Conservation (phyloP, 2,888 invertebrate genomes). For the Prostheceraeus crozeri region DNA sequence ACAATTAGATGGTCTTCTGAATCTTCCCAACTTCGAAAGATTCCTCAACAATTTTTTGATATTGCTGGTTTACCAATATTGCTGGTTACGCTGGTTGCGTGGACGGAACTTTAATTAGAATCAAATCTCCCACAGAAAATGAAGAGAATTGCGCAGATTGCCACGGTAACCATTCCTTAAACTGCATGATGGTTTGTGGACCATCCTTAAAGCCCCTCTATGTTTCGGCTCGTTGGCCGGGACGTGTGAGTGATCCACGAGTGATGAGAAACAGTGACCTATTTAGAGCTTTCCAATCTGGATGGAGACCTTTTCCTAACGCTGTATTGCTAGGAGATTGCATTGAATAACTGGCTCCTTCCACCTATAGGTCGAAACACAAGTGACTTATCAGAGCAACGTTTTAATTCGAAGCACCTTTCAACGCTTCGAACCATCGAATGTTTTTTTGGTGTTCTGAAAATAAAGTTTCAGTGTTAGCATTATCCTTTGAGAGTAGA, state of each 20-base stretch:
- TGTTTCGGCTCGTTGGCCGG: slow-evolving; percentile 23
- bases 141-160: slow-evolving; percentile 29
- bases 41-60: slow-evolving; percentile 24
- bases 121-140: slow-evolving; percentile 19
- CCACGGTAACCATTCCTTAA: slow-evolving; percentile 28
- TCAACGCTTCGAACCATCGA: too few species aligned
- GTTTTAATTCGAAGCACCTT: too few species aligned
- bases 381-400: too few species aligned
- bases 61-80: slow-evolving; percentile 24
- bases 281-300: slow-evolving; percentile 11
- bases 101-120: slow-evolving; percentile 26
- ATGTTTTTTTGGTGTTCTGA: too few species aligned
- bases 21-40: not conserved
- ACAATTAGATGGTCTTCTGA: not conserved
- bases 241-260: slow-evolving; percentile 16
- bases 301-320: slow-evolving; percentile 32
- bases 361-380: too few species aligned
- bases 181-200: slow-evolving; percentile 27
- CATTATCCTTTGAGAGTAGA: too few species aligned
- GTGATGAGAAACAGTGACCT: slow-evolving; percentile 18
- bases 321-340: slow-evolving; percentile 24
- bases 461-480: too few species aligned
- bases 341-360: too few species aligned
- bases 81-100: slow-evolving; percentile 15
- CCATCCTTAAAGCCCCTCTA: slow-evolving; percentile 5